phyloP scores from a whole-genome alignment of 2,797 vertebrate species.

The Perodicticus potto region DNA sequence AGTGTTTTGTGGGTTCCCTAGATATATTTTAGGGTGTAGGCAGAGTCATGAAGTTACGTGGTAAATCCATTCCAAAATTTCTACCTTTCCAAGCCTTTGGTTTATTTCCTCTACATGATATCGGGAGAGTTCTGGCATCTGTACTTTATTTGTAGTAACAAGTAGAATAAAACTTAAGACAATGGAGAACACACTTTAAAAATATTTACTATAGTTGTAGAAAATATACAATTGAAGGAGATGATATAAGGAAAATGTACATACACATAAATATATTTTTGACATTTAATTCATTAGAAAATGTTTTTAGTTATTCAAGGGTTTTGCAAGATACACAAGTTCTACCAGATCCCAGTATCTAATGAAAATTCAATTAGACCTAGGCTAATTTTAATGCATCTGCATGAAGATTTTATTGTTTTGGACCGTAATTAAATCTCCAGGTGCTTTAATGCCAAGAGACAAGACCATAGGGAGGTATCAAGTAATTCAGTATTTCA shows the following conservation, averaged over 20 bases:
- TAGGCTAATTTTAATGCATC: not conserved
- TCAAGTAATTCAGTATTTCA: not conserved
- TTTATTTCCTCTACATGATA: not conserved
- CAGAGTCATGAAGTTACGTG: not conserved
- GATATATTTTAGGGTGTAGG: not conserved
- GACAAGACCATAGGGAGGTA: not conserved
- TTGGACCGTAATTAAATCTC: not conserved
- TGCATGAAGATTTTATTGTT: not conserved
- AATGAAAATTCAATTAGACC: not conserved
- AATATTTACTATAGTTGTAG: not conserved
- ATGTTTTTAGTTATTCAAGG: not conserved
- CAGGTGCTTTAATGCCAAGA: not conserved
- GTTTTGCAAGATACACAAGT: not conserved
- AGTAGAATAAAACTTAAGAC: not conserved
- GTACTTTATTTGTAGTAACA: no score
- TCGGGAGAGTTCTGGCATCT: not conserved
- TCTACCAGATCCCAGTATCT: not conserved
- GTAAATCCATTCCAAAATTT: not conserved
- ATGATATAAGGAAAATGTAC: not conserved
- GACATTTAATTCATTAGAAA: not conserved
- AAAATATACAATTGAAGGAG: not conserved
- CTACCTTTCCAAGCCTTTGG: not conserved
- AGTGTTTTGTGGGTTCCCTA: not conserved
- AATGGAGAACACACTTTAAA: not conserved
- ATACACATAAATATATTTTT: not conserved